These are phyloP conservation scores for Megaustenia siamemsis DNA, from an alignment of 2,888 invertebrate genomes.

Conservation along the genomic window DNA sequence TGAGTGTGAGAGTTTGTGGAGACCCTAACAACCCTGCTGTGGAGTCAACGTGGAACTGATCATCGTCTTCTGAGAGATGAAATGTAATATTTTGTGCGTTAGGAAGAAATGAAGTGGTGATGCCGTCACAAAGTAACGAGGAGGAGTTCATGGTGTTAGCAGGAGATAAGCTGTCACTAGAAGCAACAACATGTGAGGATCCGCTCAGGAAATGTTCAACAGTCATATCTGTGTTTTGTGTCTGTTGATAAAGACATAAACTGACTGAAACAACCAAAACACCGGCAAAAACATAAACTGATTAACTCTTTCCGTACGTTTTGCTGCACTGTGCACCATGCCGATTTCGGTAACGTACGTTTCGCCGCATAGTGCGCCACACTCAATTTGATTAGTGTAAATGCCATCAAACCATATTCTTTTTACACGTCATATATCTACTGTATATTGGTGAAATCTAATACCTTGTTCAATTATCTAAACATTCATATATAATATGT, in stretches of 20 bases:
- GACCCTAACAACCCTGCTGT: background rate
- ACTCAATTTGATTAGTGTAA: too few species aligned
- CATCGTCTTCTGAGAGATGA: constrained; percentile 28
- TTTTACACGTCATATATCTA: too few species aligned
- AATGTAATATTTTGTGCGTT: constrained; percentile 39
- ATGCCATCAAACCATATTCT: too few species aligned
- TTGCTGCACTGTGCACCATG: too few species aligned
- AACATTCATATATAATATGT: too few species aligned
- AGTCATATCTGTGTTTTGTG: constrained; percentile 26
- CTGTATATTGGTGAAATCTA: too few species aligned
- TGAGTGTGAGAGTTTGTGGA: constrained; percentile 34
- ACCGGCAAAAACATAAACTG: background rate
- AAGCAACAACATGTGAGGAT: background rate
- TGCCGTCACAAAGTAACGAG: constrained; percentile 14
- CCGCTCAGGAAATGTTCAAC: constrained; percentile 28
- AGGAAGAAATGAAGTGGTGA: background rate
- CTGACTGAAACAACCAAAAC: too few species aligned
- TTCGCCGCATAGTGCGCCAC: too few species aligned
- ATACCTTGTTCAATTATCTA: too few species aligned
- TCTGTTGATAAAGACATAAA: too few species aligned
- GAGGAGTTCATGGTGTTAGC: constrained; percentile 10
- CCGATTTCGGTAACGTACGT: too few species aligned
- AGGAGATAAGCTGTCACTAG: background rate
- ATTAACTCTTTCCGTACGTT: too few species aligned
- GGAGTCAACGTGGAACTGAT: constrained; percentile 34